Conservation (phyloP, 2,888 invertebrate genomes). For the Coleophora deauratella region DNA sequence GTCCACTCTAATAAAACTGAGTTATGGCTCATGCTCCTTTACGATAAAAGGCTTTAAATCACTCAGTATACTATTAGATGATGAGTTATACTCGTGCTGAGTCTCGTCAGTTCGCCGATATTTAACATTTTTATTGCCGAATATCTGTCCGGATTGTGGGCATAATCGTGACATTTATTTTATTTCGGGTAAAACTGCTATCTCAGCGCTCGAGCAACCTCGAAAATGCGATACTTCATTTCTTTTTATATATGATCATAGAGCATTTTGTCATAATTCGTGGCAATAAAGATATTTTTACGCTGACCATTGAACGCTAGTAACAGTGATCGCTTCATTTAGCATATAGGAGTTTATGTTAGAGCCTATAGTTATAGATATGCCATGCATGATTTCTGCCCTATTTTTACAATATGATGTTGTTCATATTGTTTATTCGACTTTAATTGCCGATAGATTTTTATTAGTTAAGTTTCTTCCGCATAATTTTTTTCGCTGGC, state of each 20-base stretch:
- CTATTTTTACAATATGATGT: no score
- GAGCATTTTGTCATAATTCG: constrained; percentile 53
- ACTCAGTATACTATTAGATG: constrained; percentile 71
- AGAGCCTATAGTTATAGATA: constrained; percentile 58
- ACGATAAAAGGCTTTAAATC: constrained; percentile 73
- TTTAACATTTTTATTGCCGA: constrained; percentile 69
- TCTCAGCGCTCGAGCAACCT: no score
- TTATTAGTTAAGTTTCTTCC: constrained; percentile 36
- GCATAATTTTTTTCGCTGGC: constrained; percentile 26
- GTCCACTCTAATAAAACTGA: constrained; percentile 70
- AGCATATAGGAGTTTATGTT: constrained; percentile 57
- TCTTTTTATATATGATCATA: constrained; percentile 28
- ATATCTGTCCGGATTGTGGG: constrained; percentile 60
- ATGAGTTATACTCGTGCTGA: constrained; percentile 66
- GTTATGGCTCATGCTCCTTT: constrained; percentile 67
- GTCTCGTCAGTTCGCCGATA: constrained; percentile 63
- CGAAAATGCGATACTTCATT: constrained; percentile 15
- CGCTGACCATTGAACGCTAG: constrained; percentile 59
- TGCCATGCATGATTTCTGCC: constrained; percentile 54
- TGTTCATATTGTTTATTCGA: no score
- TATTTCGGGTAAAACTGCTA: no score
- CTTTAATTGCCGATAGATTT: no score
- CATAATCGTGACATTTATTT: constrained; percentile 55
- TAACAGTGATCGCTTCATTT: constrained; percentile 69
- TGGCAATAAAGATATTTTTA: constrained; percentile 63